These are phyloP conservation scores for Ametastegia equiseti DNA, from an alignment of 2,888 invertebrate genomes.

Conservation along the genomic window DNA sequence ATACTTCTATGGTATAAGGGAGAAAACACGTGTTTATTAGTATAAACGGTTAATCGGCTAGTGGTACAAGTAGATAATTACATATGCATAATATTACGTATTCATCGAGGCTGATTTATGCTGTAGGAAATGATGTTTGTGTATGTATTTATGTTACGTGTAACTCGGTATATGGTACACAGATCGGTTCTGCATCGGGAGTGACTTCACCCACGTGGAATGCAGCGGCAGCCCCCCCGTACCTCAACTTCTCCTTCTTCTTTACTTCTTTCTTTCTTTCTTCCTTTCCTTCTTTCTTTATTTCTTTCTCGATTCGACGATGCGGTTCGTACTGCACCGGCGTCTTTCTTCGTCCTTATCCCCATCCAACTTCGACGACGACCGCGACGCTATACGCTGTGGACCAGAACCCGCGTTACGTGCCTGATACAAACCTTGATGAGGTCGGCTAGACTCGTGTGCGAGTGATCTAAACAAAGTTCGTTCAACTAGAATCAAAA, in stretches of 20 bases:
- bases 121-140: too few species aligned
- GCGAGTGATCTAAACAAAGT: neutral
- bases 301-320: too few species aligned
- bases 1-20: neutral
- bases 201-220: conserved; percentile 65
- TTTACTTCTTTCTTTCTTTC: conserved; percentile 48
- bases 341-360: neutral
- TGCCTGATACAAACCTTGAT: neutral
- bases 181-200: conserved; percentile 35
- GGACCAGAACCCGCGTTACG: neutral
- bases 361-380: neutral
- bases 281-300: too few species aligned
- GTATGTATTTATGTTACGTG: too few species aligned
- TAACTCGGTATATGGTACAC: neutral
- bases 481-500: neutral
- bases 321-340: neutral
- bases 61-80: neutral
- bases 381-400: neutral
- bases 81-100: neutral
- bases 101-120: conserved; percentile 6
- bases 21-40: neutral
- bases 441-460: conserved; percentile 3
- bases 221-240: conserved; percentile 58
- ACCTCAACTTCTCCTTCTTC: conserved; percentile 47
- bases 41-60: neutral